These are phyloP conservation scores for Gonocerus acuteangulatus DNA, from an alignment of 2,888 invertebrate species.

Conservation along the genomic window DNA sequence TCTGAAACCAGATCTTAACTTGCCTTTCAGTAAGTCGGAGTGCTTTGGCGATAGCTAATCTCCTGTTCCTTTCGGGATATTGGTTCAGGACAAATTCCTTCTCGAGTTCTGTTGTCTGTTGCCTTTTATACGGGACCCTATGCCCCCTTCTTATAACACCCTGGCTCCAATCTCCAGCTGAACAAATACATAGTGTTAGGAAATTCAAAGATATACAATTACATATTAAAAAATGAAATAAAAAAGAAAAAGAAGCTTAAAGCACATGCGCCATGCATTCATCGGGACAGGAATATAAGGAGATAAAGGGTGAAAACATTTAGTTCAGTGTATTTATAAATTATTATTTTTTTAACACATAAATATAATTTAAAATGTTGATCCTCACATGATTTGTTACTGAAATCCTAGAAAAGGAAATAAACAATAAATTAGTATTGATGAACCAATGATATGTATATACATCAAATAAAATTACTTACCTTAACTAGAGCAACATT, in stretches of 20 bases:
- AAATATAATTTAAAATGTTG: too few relatives aligned
- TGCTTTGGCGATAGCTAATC: conserved; percentile 36
- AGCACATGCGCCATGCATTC: conserved; percentile 25
- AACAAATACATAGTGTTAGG: conserved; percentile 15
- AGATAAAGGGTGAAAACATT: not conserved
- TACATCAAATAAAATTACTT: too few relatives aligned
- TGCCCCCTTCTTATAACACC: conserved; percentile 35
- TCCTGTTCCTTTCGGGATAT: conserved; percentile 36
- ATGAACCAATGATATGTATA: too few relatives aligned
- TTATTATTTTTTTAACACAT: too few relatives aligned
- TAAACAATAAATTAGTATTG: too few relatives aligned
- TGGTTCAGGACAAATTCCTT: conserved; percentile 38
- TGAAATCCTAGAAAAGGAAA: too few relatives aligned
- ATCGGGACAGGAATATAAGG: not conserved
- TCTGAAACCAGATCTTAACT: conserved; percentile 40
- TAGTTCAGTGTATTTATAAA: not conserved
- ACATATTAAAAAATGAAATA: not conserved
- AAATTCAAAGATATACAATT: conserved; percentile 1
- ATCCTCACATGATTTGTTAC: too few relatives aligned
- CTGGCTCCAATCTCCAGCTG: conserved; percentile 32
- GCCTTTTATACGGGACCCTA: conserved; percentile 37
- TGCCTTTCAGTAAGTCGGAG: conserved; percentile 37
- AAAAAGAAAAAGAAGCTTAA: conserved; percentile 6
- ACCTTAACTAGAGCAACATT: too few relatives aligned
- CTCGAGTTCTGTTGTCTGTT: conserved; percentile 37